Evolutionary conservation across 2,113 vertebrate species (phyloP), one percentile per base, ranked within the genome.

Genomic region (Pangasianodon gigas): DNA sequence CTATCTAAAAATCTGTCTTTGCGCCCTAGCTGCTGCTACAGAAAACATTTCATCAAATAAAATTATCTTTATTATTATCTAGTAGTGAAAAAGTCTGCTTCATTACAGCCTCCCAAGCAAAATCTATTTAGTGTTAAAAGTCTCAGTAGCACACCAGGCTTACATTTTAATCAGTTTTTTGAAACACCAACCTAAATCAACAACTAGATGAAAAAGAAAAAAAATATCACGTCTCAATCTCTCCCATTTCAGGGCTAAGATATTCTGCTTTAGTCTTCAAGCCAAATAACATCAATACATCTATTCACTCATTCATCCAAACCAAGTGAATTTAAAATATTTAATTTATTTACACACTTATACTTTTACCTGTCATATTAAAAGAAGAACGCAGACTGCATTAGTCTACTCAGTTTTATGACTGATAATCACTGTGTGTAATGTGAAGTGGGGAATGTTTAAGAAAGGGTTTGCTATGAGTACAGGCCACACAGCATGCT

Each of bases 401-500:
- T 84, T 91, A 51, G 92, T 71, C 62, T 90, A 80, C 89, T 89
- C 26, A 62, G 60, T 26, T 24, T 24, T 26, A 26, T 26, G 60
- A 26, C 54, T 74, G 79, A 16, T n/a, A 83, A 56, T 82, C 21
- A 32, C 6, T 51, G 24, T 65, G 16, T n/a, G 56, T 71, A 46
- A 79, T 6, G 86, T 89, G 88, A 93, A 82, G 65, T 71, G 74
- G 75, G 65, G 67, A 93, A 79, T 24, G 8, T 54, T 85, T 71
- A 87, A 67, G 80, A 69, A 83, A 92, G 74, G 62, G 88, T 94
- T 91, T 88, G 90, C 90, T 51, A 85, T 90, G 77, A 81, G 71
- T 84, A 92, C 88, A 18, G 92, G 81, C 87, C 89, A 91, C 92
- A 92, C 93, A 92, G 69, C 79, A 75, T 67, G 91, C 89, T 85